These are phyloP conservation scores for Phallusia fumigata DNA, from an alignment of 23 tunicate genomes.

Conservation along the genomic window DNA sequence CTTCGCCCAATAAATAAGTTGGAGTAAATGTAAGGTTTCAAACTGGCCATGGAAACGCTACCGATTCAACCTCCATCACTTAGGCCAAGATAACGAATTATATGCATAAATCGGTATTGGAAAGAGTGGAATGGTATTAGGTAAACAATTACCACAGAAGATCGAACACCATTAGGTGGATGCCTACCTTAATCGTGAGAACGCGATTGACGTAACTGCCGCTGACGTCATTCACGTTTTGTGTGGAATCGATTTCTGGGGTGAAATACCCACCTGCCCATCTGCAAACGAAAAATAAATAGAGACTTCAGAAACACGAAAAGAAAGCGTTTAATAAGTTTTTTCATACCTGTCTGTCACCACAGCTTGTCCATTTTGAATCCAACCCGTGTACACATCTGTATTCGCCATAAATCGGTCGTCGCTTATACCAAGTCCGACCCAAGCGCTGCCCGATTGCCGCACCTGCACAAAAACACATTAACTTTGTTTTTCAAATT, in stretches of 20 bases:
- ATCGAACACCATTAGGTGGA: neutral
- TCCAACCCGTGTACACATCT: conserved; percentile 14
- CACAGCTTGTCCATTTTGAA: neutral
- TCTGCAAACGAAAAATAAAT: neutral
- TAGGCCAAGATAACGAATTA: too few relatives aligned
- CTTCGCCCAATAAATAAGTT: too few relatives aligned
- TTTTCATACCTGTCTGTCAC: conserved; percentile 6
- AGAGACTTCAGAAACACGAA: neutral
- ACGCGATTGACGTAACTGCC: neutral
- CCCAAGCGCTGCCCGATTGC: neutral
- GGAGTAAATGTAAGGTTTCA: too few relatives aligned
- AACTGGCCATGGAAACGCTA: too few relatives aligned
- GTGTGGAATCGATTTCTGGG: neutral
- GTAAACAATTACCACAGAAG: too few relatives aligned
- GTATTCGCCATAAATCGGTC: conserved; percentile 30
- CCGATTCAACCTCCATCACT: too few relatives aligned
- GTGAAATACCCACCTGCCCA: neutral
- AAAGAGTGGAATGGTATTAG: too few relatives aligned
- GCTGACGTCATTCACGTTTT: neutral
- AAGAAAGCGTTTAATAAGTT: too few relatives aligned
- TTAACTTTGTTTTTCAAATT: neutral
- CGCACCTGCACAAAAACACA: conserved; percentile 10
- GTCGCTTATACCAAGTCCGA: conserved; percentile 31
- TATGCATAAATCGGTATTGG: too few relatives aligned
- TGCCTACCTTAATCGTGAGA: neutral